Percentiles rank a stretch among this genome's conserved stretches.
These are phyloP conservation scores for Orthonychiurus folsomi DNA, from an alignment of 2,888 invertebrate species.

Conservation along the genomic window DNA sequence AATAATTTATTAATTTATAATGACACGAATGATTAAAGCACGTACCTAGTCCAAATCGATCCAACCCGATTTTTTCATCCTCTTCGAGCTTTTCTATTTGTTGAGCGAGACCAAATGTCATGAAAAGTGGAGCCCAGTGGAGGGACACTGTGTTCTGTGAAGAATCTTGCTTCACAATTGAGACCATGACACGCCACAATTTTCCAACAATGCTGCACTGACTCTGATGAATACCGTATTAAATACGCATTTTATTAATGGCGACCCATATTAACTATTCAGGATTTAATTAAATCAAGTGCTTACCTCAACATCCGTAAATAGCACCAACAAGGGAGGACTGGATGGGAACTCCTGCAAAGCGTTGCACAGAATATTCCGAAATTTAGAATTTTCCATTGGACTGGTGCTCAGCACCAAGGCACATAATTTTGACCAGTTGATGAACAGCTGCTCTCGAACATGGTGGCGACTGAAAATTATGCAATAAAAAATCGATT, in stretches of 20 bases:
- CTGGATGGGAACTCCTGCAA: constrained; percentile 36
- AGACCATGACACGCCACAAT: constrained; percentile 37
- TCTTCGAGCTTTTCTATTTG: constrained; percentile 37
- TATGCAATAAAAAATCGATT: constrained; percentile 7
- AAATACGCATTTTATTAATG: no score
- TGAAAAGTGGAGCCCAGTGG: constrained; percentile 37
- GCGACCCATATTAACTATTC: no score
- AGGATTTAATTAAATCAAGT: no score
- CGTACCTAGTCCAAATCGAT: constrained; percentile 35
- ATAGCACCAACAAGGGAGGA: constrained; percentile 33
- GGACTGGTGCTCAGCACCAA: constrained; percentile 23
- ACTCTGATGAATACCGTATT: constrained; percentile 9
- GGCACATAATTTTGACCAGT: constrained; percentile 35
- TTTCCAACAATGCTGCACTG: constrained; percentile 19
- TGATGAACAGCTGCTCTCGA: constrained; percentile 34
- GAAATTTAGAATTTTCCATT: constrained; percentile 32
- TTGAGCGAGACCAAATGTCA: constrained; percentile 34
- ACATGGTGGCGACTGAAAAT: constrained; percentile 24
- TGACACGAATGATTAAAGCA: neutral
- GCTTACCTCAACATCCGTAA: constrained; percentile 36
- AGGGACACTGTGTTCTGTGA: constrained; percentile 18
- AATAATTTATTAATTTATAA: neutral
- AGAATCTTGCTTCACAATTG: constrained; percentile 29
- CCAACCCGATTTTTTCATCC: constrained; percentile 36
- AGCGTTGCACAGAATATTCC: constrained; percentile 27